Evolutionary conservation across 2,797 vertebrate genomes (phyloP), one percentile per base, ranked within the genome.

Genomic region (Ataeniobius toweri): DNA sequence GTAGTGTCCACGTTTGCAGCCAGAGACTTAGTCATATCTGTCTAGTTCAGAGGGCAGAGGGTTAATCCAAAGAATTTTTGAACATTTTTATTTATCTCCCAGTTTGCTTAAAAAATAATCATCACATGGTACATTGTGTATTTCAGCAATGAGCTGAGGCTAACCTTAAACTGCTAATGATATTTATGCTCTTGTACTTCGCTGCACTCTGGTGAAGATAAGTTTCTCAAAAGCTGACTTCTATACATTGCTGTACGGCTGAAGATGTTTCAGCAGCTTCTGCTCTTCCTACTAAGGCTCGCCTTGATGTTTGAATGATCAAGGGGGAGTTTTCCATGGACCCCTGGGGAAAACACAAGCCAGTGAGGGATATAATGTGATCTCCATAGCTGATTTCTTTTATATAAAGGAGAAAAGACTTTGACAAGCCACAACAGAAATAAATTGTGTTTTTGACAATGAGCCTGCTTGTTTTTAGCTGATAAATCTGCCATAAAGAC

Each of bases 361-460:
- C 82, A 61, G 76, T 74, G 59, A 79, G 80, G 86, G 75, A 81
- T 74, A 83, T 84, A 77, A 94, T 90, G 86, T 0, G 39, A 89
- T 91, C 84, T 82, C 80, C 93, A 94, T 90, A 83, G 85, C 70
- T 53, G 61, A 77, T 80, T 75, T 83, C 86, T 80, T 76, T 82
- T 91, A 86, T 89, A 91, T 86, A 73, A 65, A 72, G 83, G 85
- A 88, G 73, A 90, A 91, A 87, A 88, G 71, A 81, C 1, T 69
- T 74, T 74, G 77, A 86, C 81, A 65, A 61, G 59, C 74, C 10
- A 1, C 18, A 71, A 28, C 74, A 28, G 28, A 79, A 82, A 80
- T 77, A 83, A 82, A 84, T 73, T 6, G n/a, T n/a, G 36, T 56
- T 55, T 73, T 69, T 3, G 5, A 46, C 41, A 48, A 5, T 26